Evolutionary conservation across 2,113 vertebrate genomes (phyloP), one percentile per base, ranked within the genome.

Genomic region (Fukomys damarensis): DNA sequence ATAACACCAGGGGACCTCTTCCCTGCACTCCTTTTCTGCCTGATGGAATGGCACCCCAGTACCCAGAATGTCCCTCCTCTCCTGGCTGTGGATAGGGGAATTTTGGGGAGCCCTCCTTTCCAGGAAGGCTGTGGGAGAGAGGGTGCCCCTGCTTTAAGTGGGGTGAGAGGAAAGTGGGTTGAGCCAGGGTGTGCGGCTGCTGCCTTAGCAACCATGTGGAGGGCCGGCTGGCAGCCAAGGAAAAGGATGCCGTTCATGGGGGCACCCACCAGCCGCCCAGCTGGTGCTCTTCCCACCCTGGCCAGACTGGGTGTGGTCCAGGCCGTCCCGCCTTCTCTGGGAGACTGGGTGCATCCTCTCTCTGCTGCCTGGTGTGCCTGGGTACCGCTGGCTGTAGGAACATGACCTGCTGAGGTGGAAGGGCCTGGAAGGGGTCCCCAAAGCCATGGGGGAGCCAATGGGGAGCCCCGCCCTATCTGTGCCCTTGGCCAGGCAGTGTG

Each of bases 161-260:
- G 58, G 46, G 72, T 86, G 80, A 79, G 63, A 59, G 94, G 76
- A 86, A 91, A 93, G 85, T 89, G 56, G 93, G 86, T 96, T 94
- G 96, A 91, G 49, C 68, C 79, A 56, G 83, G 87, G 83, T 68
- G 96, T 95, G 92, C 0, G 46, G 63, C 96, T 93, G 96, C 93
- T 96, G 94, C 94, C 96, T 97, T 96, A 95, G 96, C 97, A 96
- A 97, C 85, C 14, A 49, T 0, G 0, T 54, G 70, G 91, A 88
- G 96, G 93, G 2, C 59, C 56, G 85, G 91, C 97, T 76, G 72
- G 72, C 74, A 49, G 74, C 92, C 74, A 6, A 84, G 30, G 43
- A 59, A 80, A 32, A 0, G 10, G 94, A 84, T 76, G 94, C 77
- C 66, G 85, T 2, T 52, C 54, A 76, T 81, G 88, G 96, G 72